Evolutionary conservation across 2,113 vertebrate species (phyloP), one percentile per base, ranked within the genome.

Genomic region (Zosterops hypoxanthus): DNA sequence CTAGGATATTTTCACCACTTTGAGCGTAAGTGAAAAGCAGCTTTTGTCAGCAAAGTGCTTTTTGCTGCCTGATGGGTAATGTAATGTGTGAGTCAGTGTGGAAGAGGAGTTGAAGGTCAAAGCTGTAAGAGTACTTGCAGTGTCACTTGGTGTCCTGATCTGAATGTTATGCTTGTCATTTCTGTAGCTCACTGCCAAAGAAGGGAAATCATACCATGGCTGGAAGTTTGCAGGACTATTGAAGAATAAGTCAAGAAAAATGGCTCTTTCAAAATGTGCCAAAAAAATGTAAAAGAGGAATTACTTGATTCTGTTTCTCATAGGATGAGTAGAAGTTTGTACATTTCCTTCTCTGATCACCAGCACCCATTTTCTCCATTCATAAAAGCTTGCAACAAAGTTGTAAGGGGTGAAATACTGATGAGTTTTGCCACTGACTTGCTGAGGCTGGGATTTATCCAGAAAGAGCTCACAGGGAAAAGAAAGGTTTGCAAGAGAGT

Each of bases 41-140:
- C 82, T 83, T 95, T 91, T 93, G 83, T 92, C 87, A 88, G 79
- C 76, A 85, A 75, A 88, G 64, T 88, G 80, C 46, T 94, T 95
- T 97, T 96, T 94, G 84, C 91, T 95, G 94, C 88, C 90, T 97
- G 97, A 96, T 95, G 94, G 94, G 81, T 93, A 89, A 82, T 85
- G 76, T 75, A 96, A 88, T 36, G 49, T 85, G 59, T 79, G 81
- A 95, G 90, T 75, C 93, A 72, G 26, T 86, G 36, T 87, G 85
- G 66, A 94, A 94, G 70, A 92, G 33, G 55, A 83, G 57, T 29
- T 73, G 76, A 81, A 93, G 72, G 65, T 83, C 79, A 92, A 86
- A 93, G 86, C 68, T 44, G 90, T 88, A 92, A 90, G 64, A 86
- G n/a, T 82, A 86, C 39, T 49, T 60, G 82, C 79, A 66, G 41